These are phyloP conservation scores for Nowickia ferox DNA, from an alignment of 2,888 invertebrate species.

Conservation along the genomic window DNA sequence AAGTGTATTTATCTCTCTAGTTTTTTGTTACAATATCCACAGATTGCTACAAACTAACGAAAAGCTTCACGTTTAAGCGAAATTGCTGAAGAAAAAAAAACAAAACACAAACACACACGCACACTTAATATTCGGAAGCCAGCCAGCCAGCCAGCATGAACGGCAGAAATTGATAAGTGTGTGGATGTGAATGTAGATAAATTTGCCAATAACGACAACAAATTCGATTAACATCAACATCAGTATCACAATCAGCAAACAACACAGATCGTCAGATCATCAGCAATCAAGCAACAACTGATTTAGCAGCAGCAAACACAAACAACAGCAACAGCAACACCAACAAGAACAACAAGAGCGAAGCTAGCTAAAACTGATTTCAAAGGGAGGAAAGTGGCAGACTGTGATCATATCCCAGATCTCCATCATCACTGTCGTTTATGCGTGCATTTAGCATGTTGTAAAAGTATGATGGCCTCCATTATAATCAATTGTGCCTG, in stretches of 20 bases:
- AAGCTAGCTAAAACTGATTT: neutral
- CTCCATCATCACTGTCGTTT: conserved; percentile 70
- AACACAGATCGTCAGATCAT: conserved; percentile 53
- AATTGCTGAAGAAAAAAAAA: conserved; percentile 8
- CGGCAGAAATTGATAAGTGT: conserved; percentile 9
- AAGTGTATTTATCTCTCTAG: conserved; percentile 47
- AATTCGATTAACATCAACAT: conserved; percentile 70
- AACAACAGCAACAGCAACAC: neutral
- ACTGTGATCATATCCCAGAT: conserved; percentile 41
- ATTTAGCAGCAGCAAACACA: conserved; percentile 40
- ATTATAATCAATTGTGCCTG: conserved; percentile 83
- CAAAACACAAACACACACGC: neutral
- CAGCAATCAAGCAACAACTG: conserved; percentile 56
- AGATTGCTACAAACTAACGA: conserved; percentile 3
- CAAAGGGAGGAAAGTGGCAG: neutral
- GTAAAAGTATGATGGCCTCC: conserved; percentile 82
- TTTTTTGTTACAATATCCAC: conserved; percentile 10
- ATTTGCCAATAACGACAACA: conserved; percentile 71
- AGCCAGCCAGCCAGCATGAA: neutral
- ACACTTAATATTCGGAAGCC: neutral
- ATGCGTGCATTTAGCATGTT: conserved; percentile 81
- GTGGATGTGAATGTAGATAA: conserved; percentile 55
- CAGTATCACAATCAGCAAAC: conserved; percentile 63
- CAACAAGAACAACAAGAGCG: neutral
- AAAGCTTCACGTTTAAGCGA: conserved; percentile 34